Percentiles rank a stretch among this genome's conserved stretches.
Evolutionary conservation across 2,888 invertebrate species (phyloP).

Genomic region (Troides helena): DNA sequence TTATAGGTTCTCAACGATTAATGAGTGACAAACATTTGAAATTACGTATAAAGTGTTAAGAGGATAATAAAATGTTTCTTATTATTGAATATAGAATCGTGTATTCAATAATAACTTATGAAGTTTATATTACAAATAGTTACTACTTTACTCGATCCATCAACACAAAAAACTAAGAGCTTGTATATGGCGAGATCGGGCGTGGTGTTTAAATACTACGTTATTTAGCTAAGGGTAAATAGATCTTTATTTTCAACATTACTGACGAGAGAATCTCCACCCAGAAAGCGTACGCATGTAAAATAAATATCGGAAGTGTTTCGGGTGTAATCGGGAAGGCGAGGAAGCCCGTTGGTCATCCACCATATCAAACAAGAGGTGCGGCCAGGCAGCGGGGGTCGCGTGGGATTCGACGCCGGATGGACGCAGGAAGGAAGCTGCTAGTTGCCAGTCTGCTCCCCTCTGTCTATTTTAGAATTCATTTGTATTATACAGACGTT

Average conservation of each 20-base stretch:
- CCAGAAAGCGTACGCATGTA: neutral
- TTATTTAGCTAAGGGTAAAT: neutral
- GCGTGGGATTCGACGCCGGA: conserved; percentile 77
- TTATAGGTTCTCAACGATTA: no score
- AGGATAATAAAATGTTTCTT: no score
- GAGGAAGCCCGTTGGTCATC: conserved; percentile 38
- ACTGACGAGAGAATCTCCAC: neutral
- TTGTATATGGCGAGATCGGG: neutral
- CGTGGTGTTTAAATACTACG: neutral
- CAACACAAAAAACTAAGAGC: neutral
- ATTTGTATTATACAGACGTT: conserved; percentile 64
- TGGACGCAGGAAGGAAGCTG: conserved; percentile 78
- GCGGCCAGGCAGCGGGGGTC: conserved; percentile 45
- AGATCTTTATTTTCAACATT: neutral
- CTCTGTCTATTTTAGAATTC: conserved; percentile 77
- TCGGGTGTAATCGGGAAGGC: conserved; percentile 5
- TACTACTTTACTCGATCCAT: neutral
- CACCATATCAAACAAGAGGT: conserved; percentile 34
- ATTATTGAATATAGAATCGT: no score
- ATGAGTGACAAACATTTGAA: no score
- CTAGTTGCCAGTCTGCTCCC: conserved; percentile 75
- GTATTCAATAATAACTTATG: no score
- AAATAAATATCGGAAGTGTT: conserved; percentile 14
- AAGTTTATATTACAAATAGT: neutral
- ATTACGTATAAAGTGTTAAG: no score